Base-by-base conservation (phyloP, 2,113 vertebrate species). In the Chinchilla lanigera region DNA sequence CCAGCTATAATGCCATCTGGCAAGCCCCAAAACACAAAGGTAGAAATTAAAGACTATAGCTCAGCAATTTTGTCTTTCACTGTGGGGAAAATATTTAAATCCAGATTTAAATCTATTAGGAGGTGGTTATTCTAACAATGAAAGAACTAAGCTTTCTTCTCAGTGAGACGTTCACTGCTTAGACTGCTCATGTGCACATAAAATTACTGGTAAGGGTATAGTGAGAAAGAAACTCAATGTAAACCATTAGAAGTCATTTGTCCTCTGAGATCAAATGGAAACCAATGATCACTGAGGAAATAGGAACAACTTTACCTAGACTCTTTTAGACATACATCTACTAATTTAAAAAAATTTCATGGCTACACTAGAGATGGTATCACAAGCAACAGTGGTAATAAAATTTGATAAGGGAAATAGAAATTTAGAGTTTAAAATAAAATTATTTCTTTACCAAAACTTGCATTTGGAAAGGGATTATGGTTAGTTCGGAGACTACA, bases 121-220 rank as follows among this genome's bases (percentile, higher is more conserved):
- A 65, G 56, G 7, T 13, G 16, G 67, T 82, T 77, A 77, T 84
- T 58, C 26, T 93, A 4, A 35, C 69, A 52, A 52, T 47, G 7
- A 94, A 87, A 94, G 5, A 77, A 38, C 28, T 69, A 80, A 80
- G 7, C n/a, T 83, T 77, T 88, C 9, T 92, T 86, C 65, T 87
- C 33, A 77, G 0, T 84, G 17, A 19, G 41, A 16, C 54, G 7
- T 77, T 75, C 56, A 56, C 56, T 44, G 19, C 3, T 67, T 83
- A 83, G 60, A 35, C 3, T 92, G 38, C 47, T 81, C 26, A 16
- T 54, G 12, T 86, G 12, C 67, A 41, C 7, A 35, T 50, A 86
- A 67, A 54, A 26, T 13, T 84, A 50, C 26, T 75, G 6, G 14
- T 17, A 77, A 63, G 30, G 75, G 13, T 30, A 47, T 28, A 77